Percentiles rank a stretch among this genome's conserved stretches.
Evolutionary conservation across 1,140 invertebrate species (phyloP).

Genomic region (Oedothorax gibbosus): DNA sequence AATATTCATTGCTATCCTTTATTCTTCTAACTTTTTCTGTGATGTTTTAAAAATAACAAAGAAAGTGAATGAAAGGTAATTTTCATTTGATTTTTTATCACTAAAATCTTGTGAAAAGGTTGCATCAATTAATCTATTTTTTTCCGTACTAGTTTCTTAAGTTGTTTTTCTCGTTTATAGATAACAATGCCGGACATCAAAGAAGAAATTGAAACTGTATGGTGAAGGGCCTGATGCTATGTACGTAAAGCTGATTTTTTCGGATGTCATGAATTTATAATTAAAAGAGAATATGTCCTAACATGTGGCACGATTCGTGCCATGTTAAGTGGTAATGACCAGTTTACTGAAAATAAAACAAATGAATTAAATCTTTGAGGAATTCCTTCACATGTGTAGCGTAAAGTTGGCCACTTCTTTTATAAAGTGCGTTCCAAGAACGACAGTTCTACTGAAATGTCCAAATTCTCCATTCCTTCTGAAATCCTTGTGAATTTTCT

Average conservation of each 20-base stretch:
- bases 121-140: too few species aligned
- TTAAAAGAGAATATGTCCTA: slow-evolving; percentile 96
- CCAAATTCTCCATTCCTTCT: too few species aligned
- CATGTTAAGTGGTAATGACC: slow-evolving; percentile 87
- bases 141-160: too few species aligned
- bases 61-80: too few species aligned
- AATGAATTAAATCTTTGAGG: slow-evolving; percentile 99
- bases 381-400: slow-evolving; percentile 98
- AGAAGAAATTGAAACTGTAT: slow-evolving; percentile 79
- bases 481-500: too few species aligned
- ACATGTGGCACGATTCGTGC: slow-evolving; percentile 99
- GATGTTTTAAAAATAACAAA: too few species aligned
- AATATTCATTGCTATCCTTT: too few species aligned
- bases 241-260: slow-evolving; percentile 98
- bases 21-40: too few species aligned
- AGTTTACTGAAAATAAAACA: slow-evolving; percentile 99
- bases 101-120: too few species aligned
- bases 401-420: slow-evolving; percentile 99
- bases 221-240: slow-evolving; percentile 98
- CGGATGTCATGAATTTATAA: slow-evolving; percentile 97
- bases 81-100: too few species aligned
- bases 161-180: too few species aligned
- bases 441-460: slow-evolving; percentile 91
- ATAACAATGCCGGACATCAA: neutral
- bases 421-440: slow-evolving; percentile 99